Conservation (phyloP, 2,113 vertebrate species). For the Taurulus bubalis region DNA sequence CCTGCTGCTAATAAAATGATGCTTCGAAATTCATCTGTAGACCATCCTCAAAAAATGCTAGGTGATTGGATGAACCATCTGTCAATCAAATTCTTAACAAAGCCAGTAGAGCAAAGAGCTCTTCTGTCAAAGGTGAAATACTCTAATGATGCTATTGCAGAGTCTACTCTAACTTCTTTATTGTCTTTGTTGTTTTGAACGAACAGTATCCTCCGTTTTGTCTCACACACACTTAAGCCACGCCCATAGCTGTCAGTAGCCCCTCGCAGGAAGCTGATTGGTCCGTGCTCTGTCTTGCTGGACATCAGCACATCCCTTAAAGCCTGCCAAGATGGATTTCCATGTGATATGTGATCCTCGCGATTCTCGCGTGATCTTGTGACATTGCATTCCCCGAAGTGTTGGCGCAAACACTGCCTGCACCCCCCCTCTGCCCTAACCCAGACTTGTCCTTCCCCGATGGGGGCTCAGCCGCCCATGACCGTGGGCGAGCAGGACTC, state of each 20-base stretch:
- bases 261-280: neutral
- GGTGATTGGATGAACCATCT: too few relatives aligned
- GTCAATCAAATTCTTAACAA: too few relatives aligned
- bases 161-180: too few relatives aligned
- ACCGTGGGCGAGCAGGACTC: neutral
- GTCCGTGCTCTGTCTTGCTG: neutral
- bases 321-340: neutral
- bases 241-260: neutral
- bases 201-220: too few relatives aligned
- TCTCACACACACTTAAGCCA: neutral
- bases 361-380: neutral
- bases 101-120: too few relatives aligned
- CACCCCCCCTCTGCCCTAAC: neutral
- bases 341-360: neutral
- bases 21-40: neutral
- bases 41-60: neutral
- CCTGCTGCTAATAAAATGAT: neutral
- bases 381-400: neutral
- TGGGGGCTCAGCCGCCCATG: conserved; percentile 27
- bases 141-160: too few relatives aligned
- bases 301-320: too few relatives aligned
- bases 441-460: neutral
- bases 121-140: too few relatives aligned
- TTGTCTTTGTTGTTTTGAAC: too few relatives aligned
- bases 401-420: neutral